Evolutionary conservation across 2,888 invertebrate species (phyloP), one percentile per base, ranked within the genome.

Genomic region (Eugnorisma glareosa): DNA sequence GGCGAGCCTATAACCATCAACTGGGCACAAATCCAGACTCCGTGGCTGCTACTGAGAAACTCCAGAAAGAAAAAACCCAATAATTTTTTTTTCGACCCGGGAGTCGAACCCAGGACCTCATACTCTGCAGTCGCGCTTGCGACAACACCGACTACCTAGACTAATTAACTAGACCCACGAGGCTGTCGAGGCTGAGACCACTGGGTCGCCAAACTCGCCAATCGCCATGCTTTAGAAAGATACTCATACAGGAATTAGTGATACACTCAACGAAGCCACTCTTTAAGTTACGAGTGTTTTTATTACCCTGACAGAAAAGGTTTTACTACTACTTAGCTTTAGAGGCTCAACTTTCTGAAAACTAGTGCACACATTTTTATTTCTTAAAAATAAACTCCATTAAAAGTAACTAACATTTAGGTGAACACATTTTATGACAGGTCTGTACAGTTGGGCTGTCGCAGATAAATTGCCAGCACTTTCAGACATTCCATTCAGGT

Each of bases 381-480:
- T 59, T 18, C 21, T 67, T 67, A 24, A 73, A 66, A 72, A 74
- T 48, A 51, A 43, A 74, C 28, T 48, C 31, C n/a, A 79, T 63
- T 66, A 35, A 51, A 63, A 28, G 35, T 51, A 43, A 6, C 21
- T 18, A 48, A 48, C 48, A 21, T 28, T 79, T 61, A 43, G 10
- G n/a, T 43, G 24, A 61, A 79, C 7, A 51, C 28, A 63, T 51
- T 43, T 51, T 80, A 61, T 70, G 35, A 61, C 64, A 73, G 28
- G 37, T 59, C 11, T 63, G 24, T 18, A 43, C 13, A 6, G 24
- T 51, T 21, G n/a, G 51, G 15, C 35, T 43, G 24, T 31, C 2
- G 21, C 4, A 69, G 54, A 84, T 73, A 80, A 67, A 82, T 82
- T 48, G 81, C 31, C 80, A 73, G 45, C 4, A 40, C 10, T 79